Conservation (phyloP, 2,113 vertebrate species). For the Melospiza melodia region DNA sequence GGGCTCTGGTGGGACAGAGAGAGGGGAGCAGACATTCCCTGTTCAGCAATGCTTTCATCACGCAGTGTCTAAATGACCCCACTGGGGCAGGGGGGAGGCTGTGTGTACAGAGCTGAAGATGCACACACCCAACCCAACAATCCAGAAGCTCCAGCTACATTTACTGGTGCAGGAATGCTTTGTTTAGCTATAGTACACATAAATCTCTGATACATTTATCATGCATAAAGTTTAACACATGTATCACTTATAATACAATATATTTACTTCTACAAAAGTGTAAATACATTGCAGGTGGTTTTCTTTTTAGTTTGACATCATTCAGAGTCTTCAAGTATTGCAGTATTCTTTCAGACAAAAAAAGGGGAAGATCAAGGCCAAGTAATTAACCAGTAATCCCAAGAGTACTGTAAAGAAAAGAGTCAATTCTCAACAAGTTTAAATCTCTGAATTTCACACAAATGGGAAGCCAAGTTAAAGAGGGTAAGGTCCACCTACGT, state of each 20-base stretch:
- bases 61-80: neutral
- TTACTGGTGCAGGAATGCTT: neutral
- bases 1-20: neutral
- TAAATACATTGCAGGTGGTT: neutral
- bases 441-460: neutral
- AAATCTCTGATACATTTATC: neutral
- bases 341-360: neutral
- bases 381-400: neutral
- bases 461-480: neutral
- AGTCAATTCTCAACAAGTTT: neutral
- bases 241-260: neutral
- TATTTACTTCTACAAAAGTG: neutral
- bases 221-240: neutral
- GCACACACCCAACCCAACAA: neutral
- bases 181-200: neutral
- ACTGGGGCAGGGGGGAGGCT: neutral
- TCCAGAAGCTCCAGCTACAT: neutral
- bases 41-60: neutral
- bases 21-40: neutral
- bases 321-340: neutral
- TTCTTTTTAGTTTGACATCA: neutral
- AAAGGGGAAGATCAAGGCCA: neutral
- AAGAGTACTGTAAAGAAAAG: neutral
- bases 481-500: neutral
- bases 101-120: neutral